Evolutionary conservation across 64 coral and sea anemone genomes (phyloP).

Genomic region (Anthopleura sola): DNA sequence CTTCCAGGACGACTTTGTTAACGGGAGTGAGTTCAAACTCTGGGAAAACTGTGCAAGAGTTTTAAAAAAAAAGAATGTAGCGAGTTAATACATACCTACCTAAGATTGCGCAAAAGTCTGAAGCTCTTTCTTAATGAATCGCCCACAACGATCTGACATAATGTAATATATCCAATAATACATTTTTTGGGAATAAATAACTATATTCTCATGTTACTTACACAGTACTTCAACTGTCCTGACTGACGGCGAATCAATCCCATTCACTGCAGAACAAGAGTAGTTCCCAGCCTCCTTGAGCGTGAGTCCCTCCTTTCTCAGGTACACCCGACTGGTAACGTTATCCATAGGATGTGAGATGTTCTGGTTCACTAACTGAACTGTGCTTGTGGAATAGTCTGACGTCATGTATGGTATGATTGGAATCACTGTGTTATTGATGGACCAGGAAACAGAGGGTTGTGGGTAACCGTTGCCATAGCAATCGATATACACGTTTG

Average conservation of each 20-base stretch:
- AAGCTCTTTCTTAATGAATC: no score
- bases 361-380: background rate
- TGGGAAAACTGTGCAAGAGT: background rate
- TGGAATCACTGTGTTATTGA: background rate
- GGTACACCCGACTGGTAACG: conserved; percentile 16
- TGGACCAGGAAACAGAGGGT: background rate
- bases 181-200: no score
- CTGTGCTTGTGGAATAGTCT: background rate
- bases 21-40: background rate
- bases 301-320: conserved; percentile 4
- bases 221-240: conserved; percentile 23
- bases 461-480: conserved; percentile 23
- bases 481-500: conserved; percentile 19
- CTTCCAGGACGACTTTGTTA: background rate
- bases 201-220: no score
- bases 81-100: no score
- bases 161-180: no score
- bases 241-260: background rate
- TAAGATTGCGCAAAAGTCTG: no score
- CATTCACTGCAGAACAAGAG: conserved; percentile 14
- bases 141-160: no score
- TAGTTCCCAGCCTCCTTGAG: conserved; percentile 34
- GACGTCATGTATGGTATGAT: background rate
- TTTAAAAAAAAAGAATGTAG: no score
- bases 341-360: background rate